Evolutionary conservation across 1,140 invertebrate genomes (phyloP), one percentile per base, ranked within the genome.

Genomic region (Meloidogyne exigua): DNA sequence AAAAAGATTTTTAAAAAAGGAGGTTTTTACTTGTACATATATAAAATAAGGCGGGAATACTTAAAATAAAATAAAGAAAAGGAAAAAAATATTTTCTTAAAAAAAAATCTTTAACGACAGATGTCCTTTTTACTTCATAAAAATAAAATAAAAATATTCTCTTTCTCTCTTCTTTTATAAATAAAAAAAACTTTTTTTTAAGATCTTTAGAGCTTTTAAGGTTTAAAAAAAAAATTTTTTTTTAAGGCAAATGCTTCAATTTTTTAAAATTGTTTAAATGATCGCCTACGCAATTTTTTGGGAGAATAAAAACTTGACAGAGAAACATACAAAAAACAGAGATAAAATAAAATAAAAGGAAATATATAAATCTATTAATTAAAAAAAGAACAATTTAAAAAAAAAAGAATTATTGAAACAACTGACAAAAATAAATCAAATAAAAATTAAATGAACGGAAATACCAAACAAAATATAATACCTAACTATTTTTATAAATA

Each of bases 231-330:
- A 57, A 57, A 57, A 49, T 12, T 12, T 42, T n/a, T 49, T 49
- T 57, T 57, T 57, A n/a, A 57, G 49, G 49, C 49, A 57, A 57
- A 57, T 57, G 49, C 49, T 57, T 57, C 49, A n/a, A 9, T 49
- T 49, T 57, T 57, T 57, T n/a, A 57, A 12, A n/a, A n/a, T n/a
- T 12, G 13, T n/a, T 57, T n/a, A 7, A n/a, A n/a, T n/a, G 18
- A 57, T 57, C 49, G 49, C 49, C 49, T 57, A 57, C 49, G 49
- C 49, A 57, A n/a, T 57, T n/a, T 57, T 57, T 57, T n/a, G 18
- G 5, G 49, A 9, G n/a, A 49, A 49, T 5, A 57, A 57, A 1
- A 57, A n/a, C 7, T n/a, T n/a, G 5, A 0, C 4, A n/a, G 18
- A 57, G 49, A n/a, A n/a, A 18, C 15, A n/a, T n/a, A n/a, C n/a